Conservation (phyloP, 1,140 invertebrate genomes). For the Hylaeus volcanicus region DNA sequence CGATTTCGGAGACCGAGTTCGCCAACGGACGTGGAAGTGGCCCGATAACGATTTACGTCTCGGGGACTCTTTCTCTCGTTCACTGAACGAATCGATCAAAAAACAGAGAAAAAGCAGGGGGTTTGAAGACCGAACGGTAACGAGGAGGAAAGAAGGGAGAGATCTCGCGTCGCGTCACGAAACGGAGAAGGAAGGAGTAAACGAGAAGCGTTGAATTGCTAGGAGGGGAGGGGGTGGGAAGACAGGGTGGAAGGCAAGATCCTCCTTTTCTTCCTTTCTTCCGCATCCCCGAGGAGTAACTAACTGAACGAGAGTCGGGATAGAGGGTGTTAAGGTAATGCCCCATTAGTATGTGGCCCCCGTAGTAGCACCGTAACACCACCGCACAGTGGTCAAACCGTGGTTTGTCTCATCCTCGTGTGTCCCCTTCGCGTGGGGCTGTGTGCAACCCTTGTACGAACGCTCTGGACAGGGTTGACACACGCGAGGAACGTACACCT, state of each 20-base stretch:
- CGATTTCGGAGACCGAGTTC: slow-evolving; percentile 34
- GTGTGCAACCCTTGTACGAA: neutral
- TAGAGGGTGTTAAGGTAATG: slow-evolving; percentile 80
- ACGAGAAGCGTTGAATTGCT: slow-evolving; percentile 11
- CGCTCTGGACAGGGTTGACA: neutral
- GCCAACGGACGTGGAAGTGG: slow-evolving; percentile 36
- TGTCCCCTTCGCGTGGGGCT: slow-evolving; percentile 51
- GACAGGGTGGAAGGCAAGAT: neutral
- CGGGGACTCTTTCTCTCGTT: neutral
- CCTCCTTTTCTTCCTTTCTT: slow-evolving; percentile 48
- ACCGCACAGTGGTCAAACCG: slow-evolving; percentile 74
- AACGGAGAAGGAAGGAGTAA: slow-evolving; percentile 26
- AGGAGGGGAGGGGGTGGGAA: slow-evolving; percentile 21
- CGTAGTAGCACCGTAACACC: slow-evolving; percentile 74
- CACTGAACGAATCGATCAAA: slow-evolving; percentile 54
- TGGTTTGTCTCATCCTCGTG: slow-evolving; percentile 65
- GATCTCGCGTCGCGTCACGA: neutral
- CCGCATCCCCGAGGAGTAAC: slow-evolving; percentile 70
- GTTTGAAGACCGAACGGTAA: neutral
- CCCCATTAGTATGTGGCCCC: slow-evolving; percentile 79
- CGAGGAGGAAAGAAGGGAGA: neutral
- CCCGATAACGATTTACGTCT: slow-evolving; percentile 59
- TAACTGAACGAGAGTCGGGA: slow-evolving; percentile 77
- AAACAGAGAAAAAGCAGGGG: slow-evolving; percentile 30
- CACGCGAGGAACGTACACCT: slow-evolving; percentile 29